Evolutionary conservation across 2,113 vertebrate genomes (phyloP), one percentile per base, ranked within the genome.

Genomic region (Tapirus terrestris): DNA sequence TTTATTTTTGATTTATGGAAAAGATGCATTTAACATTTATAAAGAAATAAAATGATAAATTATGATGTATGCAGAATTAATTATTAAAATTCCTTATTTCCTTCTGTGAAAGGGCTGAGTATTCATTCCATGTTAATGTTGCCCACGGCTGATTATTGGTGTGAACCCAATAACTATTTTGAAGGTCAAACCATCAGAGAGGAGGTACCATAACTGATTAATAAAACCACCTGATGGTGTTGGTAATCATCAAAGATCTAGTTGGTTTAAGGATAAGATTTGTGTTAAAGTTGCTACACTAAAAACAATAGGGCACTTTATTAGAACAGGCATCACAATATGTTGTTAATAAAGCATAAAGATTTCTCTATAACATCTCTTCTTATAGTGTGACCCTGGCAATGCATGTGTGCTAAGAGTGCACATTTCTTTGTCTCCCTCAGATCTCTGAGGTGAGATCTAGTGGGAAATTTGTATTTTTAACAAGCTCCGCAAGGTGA

Each of bases 401-500:
- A 23, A 72, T 39, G n/a, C 4, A 79, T 0, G 29, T 39, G 7
- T 70, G 6, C 31, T 45, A 43, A 82, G 73, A 91, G 10, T n/a
- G 8, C 29, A 56, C 31, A 56, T 53, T 12, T 87, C 18, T 36
- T 27, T 13, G 20, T 72, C 39, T 60, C 12, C 68, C 43, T 2
- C 20, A 88, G 61, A 65, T 91, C 45, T 91, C 51, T 86, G 12
- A 95, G 25, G 33, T 70, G 45, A 79, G 48, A 70, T 9, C 27
- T 21, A 20, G 21, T 53, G n/a, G 88, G 36, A 92, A 79, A 92
- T 95, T 21, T 91, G 16, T 68, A 88, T 93, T 94, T 96, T 98
- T 89, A 93, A 85, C 10, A 93, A 95, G 25, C 36, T 86, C 48
- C 58, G 20, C 48, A 94, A 96, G 67, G 48, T 96, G 73, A 98